These are phyloP conservation scores for Cairina moschata DNA, from an alignment of 2,113 vertebrate species.

Conservation along the genomic window DNA sequence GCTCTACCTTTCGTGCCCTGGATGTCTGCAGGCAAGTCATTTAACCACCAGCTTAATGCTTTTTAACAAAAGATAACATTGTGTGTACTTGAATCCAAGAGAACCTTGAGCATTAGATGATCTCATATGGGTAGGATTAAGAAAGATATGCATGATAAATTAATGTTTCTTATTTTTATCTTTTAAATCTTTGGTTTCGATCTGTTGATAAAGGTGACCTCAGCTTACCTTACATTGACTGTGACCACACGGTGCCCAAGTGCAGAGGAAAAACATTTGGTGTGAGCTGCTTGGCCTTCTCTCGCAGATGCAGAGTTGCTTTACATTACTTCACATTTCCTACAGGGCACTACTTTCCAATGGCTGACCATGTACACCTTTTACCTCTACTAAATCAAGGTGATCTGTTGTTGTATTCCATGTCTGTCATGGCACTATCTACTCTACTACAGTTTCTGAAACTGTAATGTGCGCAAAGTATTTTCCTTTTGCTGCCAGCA, in stretches of 20 bases:
- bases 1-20: neutral
- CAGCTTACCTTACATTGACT: neutral
- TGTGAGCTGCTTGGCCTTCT: neutral
- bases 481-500: neutral
- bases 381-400: neutral
- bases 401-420: neutral
- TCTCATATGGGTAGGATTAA: neutral
- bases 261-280: neutral
- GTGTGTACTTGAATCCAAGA: neutral
- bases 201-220: neutral
- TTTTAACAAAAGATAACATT: neutral
- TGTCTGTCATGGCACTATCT: neutral
- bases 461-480: neutral
- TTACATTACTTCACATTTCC: neutral
- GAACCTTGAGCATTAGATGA: neutral
- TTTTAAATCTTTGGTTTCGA: neutral
- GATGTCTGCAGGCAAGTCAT: conserved; percentile 30
- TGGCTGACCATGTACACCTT: neutral
- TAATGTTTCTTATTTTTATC: neutral
- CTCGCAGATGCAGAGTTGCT: neutral
- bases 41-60: conserved; percentile 36
- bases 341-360: neutral
- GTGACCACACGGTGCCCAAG: neutral
- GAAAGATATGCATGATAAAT: neutral
- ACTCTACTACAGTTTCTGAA: neutral